Evolutionary conservation across 2,113 vertebrate genomes (phyloP).

Genomic region (Ceyx melanurus): DNA sequence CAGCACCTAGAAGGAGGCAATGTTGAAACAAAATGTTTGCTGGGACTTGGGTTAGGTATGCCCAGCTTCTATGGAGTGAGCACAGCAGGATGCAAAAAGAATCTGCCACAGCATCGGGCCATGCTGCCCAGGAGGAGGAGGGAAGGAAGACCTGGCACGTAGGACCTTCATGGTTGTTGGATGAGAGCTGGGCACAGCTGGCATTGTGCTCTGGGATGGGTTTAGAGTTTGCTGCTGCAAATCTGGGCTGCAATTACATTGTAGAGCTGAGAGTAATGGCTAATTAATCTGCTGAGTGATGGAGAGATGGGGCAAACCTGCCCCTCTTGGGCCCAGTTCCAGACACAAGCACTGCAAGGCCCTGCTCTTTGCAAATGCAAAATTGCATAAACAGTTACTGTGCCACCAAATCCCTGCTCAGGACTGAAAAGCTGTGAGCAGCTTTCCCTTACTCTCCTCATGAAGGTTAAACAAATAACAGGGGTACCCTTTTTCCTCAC

Average conservation of each 20-base stretch:
- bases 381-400: neutral
- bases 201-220: neutral
- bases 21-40: neutral
- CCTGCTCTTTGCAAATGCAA: neutral
- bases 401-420: accelerated
- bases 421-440: neutral
- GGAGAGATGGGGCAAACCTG: neutral
- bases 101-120: neutral
- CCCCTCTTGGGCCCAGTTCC: neutral
- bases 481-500: neutral
- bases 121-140: neutral
- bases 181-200: neutral
- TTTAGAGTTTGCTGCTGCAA: neutral
- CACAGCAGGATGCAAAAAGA: neutral
- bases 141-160: neutral
- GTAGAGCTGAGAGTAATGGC: neutral
- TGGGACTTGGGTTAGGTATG: neutral
- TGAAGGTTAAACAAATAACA: neutral
- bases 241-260: neutral
- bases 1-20: neutral
- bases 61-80: neutral
- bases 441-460: neutral
- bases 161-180: neutral
- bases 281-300: slow-evolving; percentile 20
- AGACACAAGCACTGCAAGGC: neutral